A percentile compares a stretch with the other conserved stretches of the same genome.
Evolutionary conservation across 2,888 invertebrate genomes (phyloP).

Genomic region (Nomada lathburiana): DNA sequence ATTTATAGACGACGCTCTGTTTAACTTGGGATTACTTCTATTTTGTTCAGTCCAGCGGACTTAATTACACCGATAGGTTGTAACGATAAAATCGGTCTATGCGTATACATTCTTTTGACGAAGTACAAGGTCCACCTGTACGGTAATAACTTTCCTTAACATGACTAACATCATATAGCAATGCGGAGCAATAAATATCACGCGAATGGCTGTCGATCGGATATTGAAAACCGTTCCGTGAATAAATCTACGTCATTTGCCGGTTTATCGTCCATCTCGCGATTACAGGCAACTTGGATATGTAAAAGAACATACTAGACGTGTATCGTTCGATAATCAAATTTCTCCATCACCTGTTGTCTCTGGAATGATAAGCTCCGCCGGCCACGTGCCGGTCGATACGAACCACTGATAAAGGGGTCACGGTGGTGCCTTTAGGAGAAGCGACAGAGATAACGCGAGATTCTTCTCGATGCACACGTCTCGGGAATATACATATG

Average conservation of each 20-base stretch:
- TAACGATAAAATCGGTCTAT: background rate
- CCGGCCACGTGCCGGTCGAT: slow-evolving; percentile 33
- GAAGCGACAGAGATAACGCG: slow-evolving; percentile 27
- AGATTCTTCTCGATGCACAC: slow-evolving; percentile 2
- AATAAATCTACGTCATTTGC: background rate
- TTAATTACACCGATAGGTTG: too few species aligned
- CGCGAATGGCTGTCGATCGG: background rate
- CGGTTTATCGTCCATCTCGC: background rate
- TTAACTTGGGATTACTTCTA: background rate
- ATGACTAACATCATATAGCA: too few species aligned
- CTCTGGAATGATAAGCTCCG: background rate
- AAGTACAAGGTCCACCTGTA: background rate
- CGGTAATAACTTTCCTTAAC: too few species aligned
- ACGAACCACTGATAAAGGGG: slow-evolving; percentile 21
- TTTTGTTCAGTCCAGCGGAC: background rate
- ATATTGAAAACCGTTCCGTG: too few species aligned
- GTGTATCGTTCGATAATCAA: slow-evolving; percentile 22
- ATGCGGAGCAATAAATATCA: background rate
- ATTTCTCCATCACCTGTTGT: slow-evolving; percentile 7
- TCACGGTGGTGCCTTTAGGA: slow-evolving; percentile 16
- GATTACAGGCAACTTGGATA: slow-evolving; percentile 1
- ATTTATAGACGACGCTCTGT: too few species aligned
- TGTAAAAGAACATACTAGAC: slow-evolving; percentile 13
- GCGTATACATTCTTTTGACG: background rate
- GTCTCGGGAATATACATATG: background rate